Evolutionary conservation across 1,140 invertebrate species (phyloP), one percentile per base, ranked within the genome.

Genomic region (Choristoneura fumiferana): DNA sequence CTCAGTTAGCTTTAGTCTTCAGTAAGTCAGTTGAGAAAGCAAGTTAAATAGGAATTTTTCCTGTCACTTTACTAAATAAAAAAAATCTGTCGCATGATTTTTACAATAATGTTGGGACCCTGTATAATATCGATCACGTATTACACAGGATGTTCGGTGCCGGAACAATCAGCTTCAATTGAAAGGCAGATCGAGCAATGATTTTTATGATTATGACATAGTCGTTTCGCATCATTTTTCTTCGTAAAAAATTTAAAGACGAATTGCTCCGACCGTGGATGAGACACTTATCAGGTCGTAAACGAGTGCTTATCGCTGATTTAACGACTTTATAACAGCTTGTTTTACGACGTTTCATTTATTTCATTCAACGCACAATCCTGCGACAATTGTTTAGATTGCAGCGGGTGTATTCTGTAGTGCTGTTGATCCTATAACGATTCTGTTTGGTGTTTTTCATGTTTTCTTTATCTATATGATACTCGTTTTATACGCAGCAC

Each of bases 261-360:
- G 22, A 29, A 29, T 29, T 29, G 10, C 40, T 3, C 5, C 18
- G 6, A 5, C n/a, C 5, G 9, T 12, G 22, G 8, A 45, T 39
- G 13, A 60, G 29, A 36, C 49, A 53, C 54, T 17, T 52, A 60
- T 54, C 52, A 17, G 34, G 18, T 38, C 39, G 62, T 65, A 65
- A 69, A 49, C 65, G 67, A 18, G 71, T 64, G 33, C 57, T 77
- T 70, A 73, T 73, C 53, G 56, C 61, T 43, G 58, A 67, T 79
- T 82, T 83, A 83, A 85, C 82, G 82, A 82, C 69, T 56, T 17
- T 10, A 37, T 73, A 80, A 81, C 66, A 54, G 67, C 45, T 43
- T 80, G 65, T 70, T 85, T 82, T 84, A 84, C 76, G 81, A 84
- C 55, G 65, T 63, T 85, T 85, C 82, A 85, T 85, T 84, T 86